A percentile compares a stretch with the other conserved stretches of the same genome.
These are phyloP conservation scores for Pangasius larnaudii DNA, from an alignment of 2,797 vertebrate genomes.

Conservation along the genomic window DNA sequence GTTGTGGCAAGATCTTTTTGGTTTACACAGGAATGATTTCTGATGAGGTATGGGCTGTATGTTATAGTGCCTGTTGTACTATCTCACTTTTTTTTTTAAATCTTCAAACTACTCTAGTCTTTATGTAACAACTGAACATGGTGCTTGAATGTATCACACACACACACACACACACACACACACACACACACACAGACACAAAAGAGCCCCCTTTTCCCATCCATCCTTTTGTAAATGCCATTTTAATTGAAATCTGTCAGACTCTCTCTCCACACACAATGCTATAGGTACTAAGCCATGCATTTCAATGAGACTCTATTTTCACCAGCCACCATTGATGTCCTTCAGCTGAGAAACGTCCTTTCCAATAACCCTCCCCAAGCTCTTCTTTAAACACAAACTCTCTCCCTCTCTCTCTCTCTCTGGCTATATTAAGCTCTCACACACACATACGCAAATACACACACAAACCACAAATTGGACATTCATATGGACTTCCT, in stretches of 20 bases:
- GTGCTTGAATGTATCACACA: constrained; percentile 1
- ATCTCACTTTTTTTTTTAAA: neutral
- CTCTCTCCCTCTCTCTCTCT: constrained; percentile 43
- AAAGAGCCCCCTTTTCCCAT: constrained; percentile 48
- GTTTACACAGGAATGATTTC: neutral
- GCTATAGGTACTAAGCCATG: constrained; percentile 82
- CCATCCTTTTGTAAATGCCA: constrained; percentile 75
- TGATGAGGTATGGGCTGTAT: neutral
- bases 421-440: constrained; percentile 31
- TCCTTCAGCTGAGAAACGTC: constrained; percentile 70
- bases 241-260: constrained; percentile 84
- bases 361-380: constrained; percentile 70
- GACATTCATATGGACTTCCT: constrained; percentile 34
- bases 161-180: constrained; percentile 23
- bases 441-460: constrained; percentile 19
- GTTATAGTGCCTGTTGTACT: neutral
- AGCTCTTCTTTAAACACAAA: constrained; percentile 75
- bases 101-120: neutral
- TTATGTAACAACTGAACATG: constrained; percentile 13
- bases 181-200: constrained; percentile 27
- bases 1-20: neutral
- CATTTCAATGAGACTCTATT: constrained; percentile 84
- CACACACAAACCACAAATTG: constrained; percentile 36
- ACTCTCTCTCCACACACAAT: constrained; percentile 66
- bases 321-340: constrained; percentile 71